Percentiles rank a stretch among this genome's conserved stretches.
These are phyloP conservation scores for Harpagoxenus sublaevis DNA, from an alignment of 2,888 invertebrate species.

Conservation along the genomic window DNA sequence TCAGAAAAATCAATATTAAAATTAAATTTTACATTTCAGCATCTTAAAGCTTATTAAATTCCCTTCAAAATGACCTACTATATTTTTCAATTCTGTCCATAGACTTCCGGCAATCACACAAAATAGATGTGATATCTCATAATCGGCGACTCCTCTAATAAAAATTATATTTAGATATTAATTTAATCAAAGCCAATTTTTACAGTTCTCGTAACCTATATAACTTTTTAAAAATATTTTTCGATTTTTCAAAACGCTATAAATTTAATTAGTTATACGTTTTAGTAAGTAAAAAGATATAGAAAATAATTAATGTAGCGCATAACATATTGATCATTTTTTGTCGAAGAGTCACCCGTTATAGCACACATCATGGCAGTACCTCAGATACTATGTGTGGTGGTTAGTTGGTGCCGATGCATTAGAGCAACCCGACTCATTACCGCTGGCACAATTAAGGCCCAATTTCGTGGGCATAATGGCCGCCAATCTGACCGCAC, in stretches of 20 bases:
- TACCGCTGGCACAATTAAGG: constrained; percentile 85
- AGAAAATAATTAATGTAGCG: background rate
- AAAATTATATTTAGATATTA: background rate
- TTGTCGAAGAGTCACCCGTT: constrained; percentile 76
- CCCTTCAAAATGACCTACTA: too few species aligned
- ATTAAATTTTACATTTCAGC: too few species aligned
- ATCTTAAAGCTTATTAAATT: too few species aligned
- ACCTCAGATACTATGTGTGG: constrained; percentile 70
- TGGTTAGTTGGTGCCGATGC: constrained; percentile 76
- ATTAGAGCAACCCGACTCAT: constrained; percentile 84
- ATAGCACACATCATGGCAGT: constrained; percentile 68
- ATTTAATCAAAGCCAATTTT: background rate
- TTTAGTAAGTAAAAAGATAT: constrained; percentile 6
- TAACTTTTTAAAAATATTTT: background rate
- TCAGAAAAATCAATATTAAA: too few species aligned
- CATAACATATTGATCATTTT: background rate
- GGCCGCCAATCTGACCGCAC: constrained; percentile 83
- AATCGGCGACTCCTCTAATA: too few species aligned
- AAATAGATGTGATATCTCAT: too few species aligned
- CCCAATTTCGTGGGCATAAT: constrained; percentile 84
- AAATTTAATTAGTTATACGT: background rate
- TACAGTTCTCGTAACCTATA: background rate
- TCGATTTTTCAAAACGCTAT: background rate
- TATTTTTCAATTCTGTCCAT: too few species aligned
- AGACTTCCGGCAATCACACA: too few species aligned